These are phyloP conservation scores for Microplitis manilae DNA, from an alignment of 2,888 invertebrate genomes.

Conservation along the genomic window DNA sequence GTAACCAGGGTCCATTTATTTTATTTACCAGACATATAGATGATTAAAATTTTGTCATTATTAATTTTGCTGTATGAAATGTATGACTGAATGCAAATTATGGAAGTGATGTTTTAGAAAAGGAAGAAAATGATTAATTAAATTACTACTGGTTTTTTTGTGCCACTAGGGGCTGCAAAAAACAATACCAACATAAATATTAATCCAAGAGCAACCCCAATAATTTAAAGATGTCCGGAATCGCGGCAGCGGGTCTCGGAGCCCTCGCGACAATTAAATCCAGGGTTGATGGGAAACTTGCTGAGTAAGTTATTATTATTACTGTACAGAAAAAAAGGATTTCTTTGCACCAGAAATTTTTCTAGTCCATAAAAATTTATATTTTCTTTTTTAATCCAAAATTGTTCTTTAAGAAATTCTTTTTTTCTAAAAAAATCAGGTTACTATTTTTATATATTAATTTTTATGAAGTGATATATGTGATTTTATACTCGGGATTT, in stretches of 20 bases:
- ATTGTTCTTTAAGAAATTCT: neutral
- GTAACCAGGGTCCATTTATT: conserved; percentile 1
- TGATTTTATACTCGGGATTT: too few species aligned
- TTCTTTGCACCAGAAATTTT: too few species aligned
- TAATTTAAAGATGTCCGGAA: conserved; percentile 72
- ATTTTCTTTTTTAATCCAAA: neutral
- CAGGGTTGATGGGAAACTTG: conserved; percentile 65
- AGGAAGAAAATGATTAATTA: neutral
- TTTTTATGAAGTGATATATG: too few species aligned
- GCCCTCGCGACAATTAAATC: conserved; percentile 66
- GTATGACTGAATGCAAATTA: too few species aligned
- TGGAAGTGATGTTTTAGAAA: neutral
- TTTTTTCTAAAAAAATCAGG: neutral
- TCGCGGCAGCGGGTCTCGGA: conserved; percentile 69
- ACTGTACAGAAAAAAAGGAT: neutral
- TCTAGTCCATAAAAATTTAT: neutral
- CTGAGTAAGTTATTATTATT: conserved; percentile 58
- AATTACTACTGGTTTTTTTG: conserved; percentile 27
- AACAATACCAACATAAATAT: conserved; percentile 51
- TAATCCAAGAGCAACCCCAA: conserved; percentile 68
- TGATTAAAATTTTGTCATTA: too few species aligned
- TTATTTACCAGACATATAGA: neutral
- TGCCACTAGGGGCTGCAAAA: conserved; percentile 65
- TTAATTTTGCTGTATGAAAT: neutral
- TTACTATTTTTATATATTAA: too few species aligned